Conservation (phyloP, 2,888 invertebrate genomes). For the Parnassius mnemosyne region DNA sequence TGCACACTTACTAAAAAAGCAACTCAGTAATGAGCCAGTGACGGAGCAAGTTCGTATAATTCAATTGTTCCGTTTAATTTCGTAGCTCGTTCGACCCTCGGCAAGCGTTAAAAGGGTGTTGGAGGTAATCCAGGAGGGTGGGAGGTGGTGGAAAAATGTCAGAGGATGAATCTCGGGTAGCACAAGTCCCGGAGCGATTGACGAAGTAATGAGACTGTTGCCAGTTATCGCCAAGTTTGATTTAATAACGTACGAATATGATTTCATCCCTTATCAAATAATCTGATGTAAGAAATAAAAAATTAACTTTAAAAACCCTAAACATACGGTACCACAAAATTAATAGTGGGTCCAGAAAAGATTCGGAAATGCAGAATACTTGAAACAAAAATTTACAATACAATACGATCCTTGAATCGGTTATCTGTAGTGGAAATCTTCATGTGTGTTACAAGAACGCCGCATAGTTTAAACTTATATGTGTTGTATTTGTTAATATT, state of each 20-base stretch:
- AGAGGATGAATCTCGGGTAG: slow-evolving; percentile 46
- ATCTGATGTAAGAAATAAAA: neutral
- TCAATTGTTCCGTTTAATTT: slow-evolving; percentile 67
- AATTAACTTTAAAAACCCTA: no score
- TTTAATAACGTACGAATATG: slow-evolving; percentile 6
- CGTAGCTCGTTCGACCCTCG: slow-evolving; percentile 48
- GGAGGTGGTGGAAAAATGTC: slow-evolving; percentile 56
- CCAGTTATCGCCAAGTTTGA: slow-evolving; percentile 2
- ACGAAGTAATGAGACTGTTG: slow-evolving; percentile 42
- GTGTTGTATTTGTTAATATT: slow-evolving; percentile 42
- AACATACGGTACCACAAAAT: no score
- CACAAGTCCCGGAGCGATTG: slow-evolving; percentile 49
- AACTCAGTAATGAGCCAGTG: slow-evolving; percentile 44
- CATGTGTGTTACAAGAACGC: slow-evolving; percentile 4
- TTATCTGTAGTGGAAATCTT: neutral
- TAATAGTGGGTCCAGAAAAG: neutral
- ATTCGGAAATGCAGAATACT: no score
- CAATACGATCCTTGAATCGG: neutral
- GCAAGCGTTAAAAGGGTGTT: slow-evolving; percentile 65
- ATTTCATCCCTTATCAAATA: neutral
- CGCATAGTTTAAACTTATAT: slow-evolving; percentile 12
- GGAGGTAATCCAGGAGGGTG: slow-evolving; percentile 41
- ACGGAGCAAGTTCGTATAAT: slow-evolving; percentile 60
- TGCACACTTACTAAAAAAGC: slow-evolving; percentile 32
- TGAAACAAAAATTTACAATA: neutral